Conservation (phyloP, 2,888 invertebrate genomes). For the Rutpela maculata region DNA sequence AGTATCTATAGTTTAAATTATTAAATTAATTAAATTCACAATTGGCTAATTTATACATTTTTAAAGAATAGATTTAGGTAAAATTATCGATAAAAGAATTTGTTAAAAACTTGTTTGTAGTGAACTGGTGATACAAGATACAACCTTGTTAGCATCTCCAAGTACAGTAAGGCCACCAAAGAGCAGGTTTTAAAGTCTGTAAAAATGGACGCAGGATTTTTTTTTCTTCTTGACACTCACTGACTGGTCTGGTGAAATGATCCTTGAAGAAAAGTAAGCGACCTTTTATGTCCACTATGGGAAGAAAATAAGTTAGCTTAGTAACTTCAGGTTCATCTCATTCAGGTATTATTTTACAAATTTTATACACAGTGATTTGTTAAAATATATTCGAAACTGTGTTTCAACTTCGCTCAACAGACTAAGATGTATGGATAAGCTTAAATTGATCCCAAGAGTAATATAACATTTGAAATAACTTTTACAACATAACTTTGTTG, state of each 20-base stretch:
- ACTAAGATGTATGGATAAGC: too few relatives aligned
- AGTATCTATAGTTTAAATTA: too few relatives aligned
- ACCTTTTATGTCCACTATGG: not conserved
- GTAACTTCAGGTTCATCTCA: not conserved
- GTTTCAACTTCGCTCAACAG: too few relatives aligned
- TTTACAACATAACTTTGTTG: too few relatives aligned
- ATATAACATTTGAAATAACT: too few relatives aligned
- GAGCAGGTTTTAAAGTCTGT: conserved; percentile 3
- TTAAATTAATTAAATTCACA: too few relatives aligned
- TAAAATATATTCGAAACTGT: too few relatives aligned
- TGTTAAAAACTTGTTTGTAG: not conserved
- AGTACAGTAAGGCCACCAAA: not conserved
- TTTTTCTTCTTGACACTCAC: not conserved
- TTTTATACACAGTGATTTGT: too few relatives aligned
- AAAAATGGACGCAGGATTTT: not conserved
- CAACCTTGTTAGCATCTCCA: not conserved
- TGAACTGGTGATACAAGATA: not conserved
- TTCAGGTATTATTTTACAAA: too few relatives aligned
- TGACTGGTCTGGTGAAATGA: not conserved
- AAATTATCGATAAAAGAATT: not conserved
- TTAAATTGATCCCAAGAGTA: too few relatives aligned
- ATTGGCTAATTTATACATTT: not conserved
- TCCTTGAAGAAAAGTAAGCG: not conserved
- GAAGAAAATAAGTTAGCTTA: not conserved
- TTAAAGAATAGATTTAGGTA: not conserved